A percentile compares a stretch with the other conserved stretches of the same genome.
phyloP scores from a whole-genome alignment of 2,113 vertebrate genomes.

The Rana temporaria region DNA sequence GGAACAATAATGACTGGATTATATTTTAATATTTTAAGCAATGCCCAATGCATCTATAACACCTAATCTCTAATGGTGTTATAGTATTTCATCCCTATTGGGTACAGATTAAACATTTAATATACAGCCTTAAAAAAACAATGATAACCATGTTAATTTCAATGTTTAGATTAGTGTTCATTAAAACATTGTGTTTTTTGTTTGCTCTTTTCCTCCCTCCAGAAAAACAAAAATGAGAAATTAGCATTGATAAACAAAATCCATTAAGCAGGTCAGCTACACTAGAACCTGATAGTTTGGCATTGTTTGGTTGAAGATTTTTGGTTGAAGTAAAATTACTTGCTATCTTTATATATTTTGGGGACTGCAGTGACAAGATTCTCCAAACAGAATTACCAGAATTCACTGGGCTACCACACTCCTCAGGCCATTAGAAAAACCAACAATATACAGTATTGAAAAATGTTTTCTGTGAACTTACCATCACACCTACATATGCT shows the following conservation, averaged over 20 bases:
- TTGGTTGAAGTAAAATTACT: too few species aligned
- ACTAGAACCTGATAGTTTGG: too few species aligned
- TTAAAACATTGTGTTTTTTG: not conserved
- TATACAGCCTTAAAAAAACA: not conserved
- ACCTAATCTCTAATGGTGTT: not conserved
- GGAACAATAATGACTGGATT: not conserved
- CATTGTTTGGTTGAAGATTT: too few species aligned
- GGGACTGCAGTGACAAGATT: too few species aligned
- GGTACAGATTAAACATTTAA: too few species aligned
- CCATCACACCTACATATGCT: too few species aligned
- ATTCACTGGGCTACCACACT: too few species aligned
- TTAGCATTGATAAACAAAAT: not conserved
- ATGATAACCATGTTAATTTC: conserved; percentile 24
- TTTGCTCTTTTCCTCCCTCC: not conserved
- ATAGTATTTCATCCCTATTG: not conserved
- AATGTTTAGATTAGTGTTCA: conserved; percentile 4
- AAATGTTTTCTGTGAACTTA: too few species aligned
- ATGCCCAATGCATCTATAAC: not conserved
- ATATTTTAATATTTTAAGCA: not conserved
- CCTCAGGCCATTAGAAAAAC: too few species aligned
- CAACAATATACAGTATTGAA: too few species aligned
- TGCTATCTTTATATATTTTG: too few species aligned
- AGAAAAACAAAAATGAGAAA: not conserved
- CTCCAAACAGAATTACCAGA: too few species aligned
- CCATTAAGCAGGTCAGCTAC: not conserved